Percentiles rank a stretch among this genome's conserved stretches.
phyloP scores from a whole-genome alignment of 2,113 vertebrate genomes.

The Gopherus evgoodei region DNA sequence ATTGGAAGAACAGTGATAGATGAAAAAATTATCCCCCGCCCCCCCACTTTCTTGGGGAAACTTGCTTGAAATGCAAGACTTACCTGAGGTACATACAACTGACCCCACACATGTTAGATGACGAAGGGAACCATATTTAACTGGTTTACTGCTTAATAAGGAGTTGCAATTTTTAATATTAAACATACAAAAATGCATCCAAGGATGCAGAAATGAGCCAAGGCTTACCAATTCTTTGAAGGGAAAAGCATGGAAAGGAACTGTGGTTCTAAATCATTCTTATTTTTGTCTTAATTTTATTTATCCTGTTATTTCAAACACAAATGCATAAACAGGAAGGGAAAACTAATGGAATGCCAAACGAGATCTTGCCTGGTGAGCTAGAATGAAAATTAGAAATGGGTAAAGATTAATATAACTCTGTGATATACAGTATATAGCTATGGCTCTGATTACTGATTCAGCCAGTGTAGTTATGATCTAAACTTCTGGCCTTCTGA shows the following conservation, averaged over 20 bases:
- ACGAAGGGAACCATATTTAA: background rate
- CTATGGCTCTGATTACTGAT: conserved; percentile 20
- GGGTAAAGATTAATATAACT: background rate
- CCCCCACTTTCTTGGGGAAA: background rate
- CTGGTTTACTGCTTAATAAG: background rate
- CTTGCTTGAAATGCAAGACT: background rate
- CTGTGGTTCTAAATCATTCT: background rate
- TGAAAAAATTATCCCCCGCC: background rate
- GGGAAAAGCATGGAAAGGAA: background rate
- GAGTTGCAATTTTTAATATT: background rate
- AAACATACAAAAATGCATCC: background rate
- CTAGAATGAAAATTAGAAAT: background rate
- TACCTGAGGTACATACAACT: background rate
- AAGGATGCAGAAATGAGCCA: background rate
- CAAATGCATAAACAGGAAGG: background rate
- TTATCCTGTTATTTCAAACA: background rate
- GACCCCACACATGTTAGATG: background rate
- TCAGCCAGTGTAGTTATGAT: background rate
- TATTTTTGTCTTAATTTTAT: background rate
- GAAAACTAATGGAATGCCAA: background rate
- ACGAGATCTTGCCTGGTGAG: background rate
- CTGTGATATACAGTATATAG: background rate
- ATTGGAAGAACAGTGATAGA: conserved; percentile 37
- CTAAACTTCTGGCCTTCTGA: background rate
- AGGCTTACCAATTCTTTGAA: background rate